Evolutionary conservation across 2,888 invertebrate genomes (phyloP), one percentile per base, ranked within the genome.

Genomic region (Ectropis crepuscularia): DNA sequence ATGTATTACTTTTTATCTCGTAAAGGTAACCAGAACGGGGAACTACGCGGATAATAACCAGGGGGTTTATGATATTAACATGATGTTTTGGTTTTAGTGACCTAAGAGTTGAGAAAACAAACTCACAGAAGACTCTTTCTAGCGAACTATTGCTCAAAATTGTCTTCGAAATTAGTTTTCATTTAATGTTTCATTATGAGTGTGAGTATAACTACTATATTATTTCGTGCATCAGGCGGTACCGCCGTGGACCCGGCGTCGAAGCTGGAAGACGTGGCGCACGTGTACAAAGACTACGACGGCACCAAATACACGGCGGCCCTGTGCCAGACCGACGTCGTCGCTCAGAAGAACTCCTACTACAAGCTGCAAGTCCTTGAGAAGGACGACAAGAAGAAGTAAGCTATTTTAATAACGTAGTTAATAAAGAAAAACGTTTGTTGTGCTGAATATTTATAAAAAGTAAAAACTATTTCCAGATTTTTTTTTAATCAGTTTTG

Each of bases 161-260:
- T 0, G 28, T 48, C 0, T 48, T 45, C 4, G 16, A 28, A 28
- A 28, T 28, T 28, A 28, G 16, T 28, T 28, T 4, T 4, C 4
- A 28, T 2, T 1, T 28, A 28, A 28, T 28, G 1, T 28, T 28
- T 28, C 16, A 28, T 28, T 28, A n/a, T n/a, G 16, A 28, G 16
- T 28, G 16, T 4, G 16, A 28, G 16, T 28, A 4, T 4, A 2
- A 28, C 16, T 28, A 28, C 12, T 12, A 12, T 11, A 42, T 6
- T 46, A 8, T 39, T n/a, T 8, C 10, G 8, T 28, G 6, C 16
- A 53, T 9, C 51, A 60, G 64, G 64, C 0, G 99, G 99, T 0
- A 95, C 96, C 0, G 97, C 97, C 0, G 98, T 99, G 0, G 99
- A 99, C 89, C 98, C 99, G 0, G 98, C 97, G 43, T 98, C 97